phyloP scores from a whole-genome alignment of 2,888 invertebrate genomes.

The Ceriagrion tenellum region DNA sequence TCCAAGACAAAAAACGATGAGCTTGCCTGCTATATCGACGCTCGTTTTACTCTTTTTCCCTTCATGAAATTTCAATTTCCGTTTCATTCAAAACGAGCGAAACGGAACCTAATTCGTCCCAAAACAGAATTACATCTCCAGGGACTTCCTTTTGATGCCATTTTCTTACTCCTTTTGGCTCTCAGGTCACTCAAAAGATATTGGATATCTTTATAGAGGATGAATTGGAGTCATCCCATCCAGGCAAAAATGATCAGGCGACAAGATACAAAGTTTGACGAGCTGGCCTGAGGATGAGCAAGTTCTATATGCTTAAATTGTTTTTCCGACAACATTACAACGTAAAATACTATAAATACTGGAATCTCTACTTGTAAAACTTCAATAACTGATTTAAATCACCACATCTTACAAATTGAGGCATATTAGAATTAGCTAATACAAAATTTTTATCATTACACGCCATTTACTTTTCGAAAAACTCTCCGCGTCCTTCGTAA shows the following conservation, averaged over 20 bases:
- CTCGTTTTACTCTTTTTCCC: neutral
- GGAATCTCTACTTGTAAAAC: too few species aligned
- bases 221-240: neutral
- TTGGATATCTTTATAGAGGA: neutral
- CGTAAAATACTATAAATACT: neutral
- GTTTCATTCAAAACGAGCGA: slow-evolving; percentile 10
- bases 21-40: neutral
- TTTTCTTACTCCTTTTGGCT: neutral
- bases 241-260: neutral
- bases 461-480: too few species aligned
- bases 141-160: neutral
- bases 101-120: neutral
- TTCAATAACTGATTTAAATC: too few species aligned
- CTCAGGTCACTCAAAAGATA: neutral
- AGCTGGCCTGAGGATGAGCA: too few species aligned
- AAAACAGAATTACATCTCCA: neutral
- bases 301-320: neutral
- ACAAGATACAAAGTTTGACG: too few species aligned
- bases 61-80: neutral
- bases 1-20: too few species aligned
- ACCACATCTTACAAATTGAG: too few species aligned
- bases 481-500: too few species aligned
- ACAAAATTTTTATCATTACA: too few species aligned
- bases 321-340: neutral
- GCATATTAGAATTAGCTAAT: too few species aligned